A percentile compares a stretch with the other conserved stretches of the same genome.
These are phyloP conservation scores for Drosophila borborema DNA, from an alignment of 2,888 invertebrate species.

Conservation along the genomic window DNA sequence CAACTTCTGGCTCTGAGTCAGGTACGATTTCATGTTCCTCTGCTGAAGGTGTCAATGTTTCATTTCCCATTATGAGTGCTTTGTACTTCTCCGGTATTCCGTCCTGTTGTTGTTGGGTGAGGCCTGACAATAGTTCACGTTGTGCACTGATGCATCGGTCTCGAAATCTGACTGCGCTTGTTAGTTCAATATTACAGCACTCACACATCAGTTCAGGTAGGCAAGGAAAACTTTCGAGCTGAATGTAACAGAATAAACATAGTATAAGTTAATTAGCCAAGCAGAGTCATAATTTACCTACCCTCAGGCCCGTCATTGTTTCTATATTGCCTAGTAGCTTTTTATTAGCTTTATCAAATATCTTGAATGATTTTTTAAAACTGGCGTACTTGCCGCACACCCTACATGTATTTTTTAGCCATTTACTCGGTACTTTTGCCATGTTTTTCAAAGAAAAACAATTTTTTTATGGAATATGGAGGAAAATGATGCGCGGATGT, in stretches of 20 bases:
- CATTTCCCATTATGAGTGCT: conserved; percentile 47
- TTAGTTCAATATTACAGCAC: conserved; percentile 61
- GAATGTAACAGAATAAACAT: neutral
- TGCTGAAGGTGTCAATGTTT: neutral
- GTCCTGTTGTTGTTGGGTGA: conserved; percentile 54
- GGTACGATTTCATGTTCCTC: conserved; percentile 27
- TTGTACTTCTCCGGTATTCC: conserved; percentile 52
- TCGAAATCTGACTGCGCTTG: conserved; percentile 56
- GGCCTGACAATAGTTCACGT: conserved; percentile 49
- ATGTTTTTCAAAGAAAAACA: conserved; percentile 43
- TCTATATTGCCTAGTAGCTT: conserved; percentile 63
- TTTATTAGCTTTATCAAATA: conserved; percentile 57
- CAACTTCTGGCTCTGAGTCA: conserved; percentile 37
- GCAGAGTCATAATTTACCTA: conserved; percentile 18
- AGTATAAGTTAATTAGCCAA: conserved; percentile 7
- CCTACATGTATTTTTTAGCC: conserved; percentile 68
- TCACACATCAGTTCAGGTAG: conserved; percentile 69
- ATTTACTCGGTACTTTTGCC: conserved; percentile 60
- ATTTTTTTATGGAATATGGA: conserved; percentile 32
- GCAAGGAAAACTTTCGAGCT: conserved; percentile 55
- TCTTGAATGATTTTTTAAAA: conserved; percentile 65
- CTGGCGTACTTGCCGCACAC: conserved; percentile 73
- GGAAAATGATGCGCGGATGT: conserved; percentile 52
- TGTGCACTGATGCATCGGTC: conserved; percentile 68
- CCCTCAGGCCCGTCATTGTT: conserved; percentile 60